Evolutionary conservation across 2,888 invertebrate species (phyloP), one percentile per base, ranked within the genome.

Genomic region (Tinea semifulvella): DNA sequence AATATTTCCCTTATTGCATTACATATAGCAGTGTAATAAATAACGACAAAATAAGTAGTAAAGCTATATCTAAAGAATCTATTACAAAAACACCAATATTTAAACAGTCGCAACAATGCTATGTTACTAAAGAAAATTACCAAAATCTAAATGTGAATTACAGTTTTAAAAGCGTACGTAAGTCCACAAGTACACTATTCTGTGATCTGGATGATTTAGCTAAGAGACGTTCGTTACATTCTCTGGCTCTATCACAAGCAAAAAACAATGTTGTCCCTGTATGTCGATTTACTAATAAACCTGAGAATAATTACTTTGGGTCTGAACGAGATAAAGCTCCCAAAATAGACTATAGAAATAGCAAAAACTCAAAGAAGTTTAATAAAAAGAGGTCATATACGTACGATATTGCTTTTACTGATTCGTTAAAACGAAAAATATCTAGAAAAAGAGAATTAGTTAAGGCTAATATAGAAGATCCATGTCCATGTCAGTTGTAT

Each of bases 401-500:
- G n/a, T n/a, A n/a, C n/a, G n/a, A n/a, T n/a, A n/a, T n/a, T n/a
- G n/a, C n/a, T n/a, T n/a, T n/a, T n/a, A n/a, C n/a, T 11, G 7
- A 26, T 26, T 26, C 26, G 3, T 26, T 7, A 7, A 8, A 26
- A n/a, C 62, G 66, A 53, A 60, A 64, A 44, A 66, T 60, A 45
- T 67, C 60, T 47, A 42, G 17, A 17, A 68, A 58, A 52, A 69
- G 58, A 48, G 68, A 66, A 52, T 61, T 66, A 7, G 56, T 49
- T 17, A 58, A 57, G 1, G 64, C 64, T 44, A 60, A 58, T 8
- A 60, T 50, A 3, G 67, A 69, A 51, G 60, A 71, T 46, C 71
- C 71, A 3, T 75, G 73, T 48, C 71, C 73, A 0, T 72, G 74
- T 52, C 70, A 74, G 55, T 53, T 75, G 47, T 74, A 74, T 57